Percentiles rank a stretch among this genome's conserved stretches.
These are phyloP conservation scores for Clarias batrachus DNA, from an alignment of 2,113 vertebrate genomes.

Conservation along the genomic window DNA sequence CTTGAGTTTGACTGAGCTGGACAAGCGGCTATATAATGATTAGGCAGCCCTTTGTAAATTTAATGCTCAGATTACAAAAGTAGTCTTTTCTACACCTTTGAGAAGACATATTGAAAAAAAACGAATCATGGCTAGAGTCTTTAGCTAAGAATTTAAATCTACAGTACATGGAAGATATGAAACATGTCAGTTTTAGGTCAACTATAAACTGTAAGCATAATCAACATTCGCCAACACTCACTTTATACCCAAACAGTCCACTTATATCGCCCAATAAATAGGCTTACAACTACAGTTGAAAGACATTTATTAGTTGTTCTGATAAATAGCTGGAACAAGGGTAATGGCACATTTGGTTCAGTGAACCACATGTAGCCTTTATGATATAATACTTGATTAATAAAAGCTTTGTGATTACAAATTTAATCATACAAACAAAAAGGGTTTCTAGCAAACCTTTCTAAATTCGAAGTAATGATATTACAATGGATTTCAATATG, in stretches of 20 bases:
- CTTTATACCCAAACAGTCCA: background rate
- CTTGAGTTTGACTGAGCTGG: background rate
- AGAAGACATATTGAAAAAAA: background rate
- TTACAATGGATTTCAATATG: background rate
- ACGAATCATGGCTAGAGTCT: background rate
- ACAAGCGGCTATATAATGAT: background rate
- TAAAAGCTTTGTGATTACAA: background rate
- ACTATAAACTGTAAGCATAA: background rate
- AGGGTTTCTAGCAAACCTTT: background rate
- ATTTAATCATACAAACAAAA: background rate
- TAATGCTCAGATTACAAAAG: background rate
- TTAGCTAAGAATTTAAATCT: background rate
- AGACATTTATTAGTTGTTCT: background rate
- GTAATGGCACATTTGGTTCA: background rate
- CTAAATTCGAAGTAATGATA: background rate
- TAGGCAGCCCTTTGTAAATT: no score
- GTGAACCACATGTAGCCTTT: background rate
- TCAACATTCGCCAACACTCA: background rate
- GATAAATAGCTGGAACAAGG: background rate
- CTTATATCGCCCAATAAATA: background rate
- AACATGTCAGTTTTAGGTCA: background rate
- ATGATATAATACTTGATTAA: background rate
- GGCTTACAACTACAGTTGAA: background rate
- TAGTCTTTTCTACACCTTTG: background rate
- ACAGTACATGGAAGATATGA: background rate